Evolutionary conservation across 2,888 invertebrate species (phyloP).

Genomic region (Anthophora plumipes): DNA sequence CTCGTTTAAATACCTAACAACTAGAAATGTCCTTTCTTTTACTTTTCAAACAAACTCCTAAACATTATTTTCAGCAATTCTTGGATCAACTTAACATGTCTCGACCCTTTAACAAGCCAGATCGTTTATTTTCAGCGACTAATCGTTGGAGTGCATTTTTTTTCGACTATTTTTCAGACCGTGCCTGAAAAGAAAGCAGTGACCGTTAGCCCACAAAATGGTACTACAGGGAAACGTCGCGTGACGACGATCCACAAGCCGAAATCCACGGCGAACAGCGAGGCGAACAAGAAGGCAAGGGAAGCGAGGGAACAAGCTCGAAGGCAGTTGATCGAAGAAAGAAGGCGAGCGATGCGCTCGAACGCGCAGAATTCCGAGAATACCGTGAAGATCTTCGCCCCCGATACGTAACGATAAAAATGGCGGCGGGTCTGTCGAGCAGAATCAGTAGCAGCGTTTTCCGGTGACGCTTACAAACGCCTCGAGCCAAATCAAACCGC

Average conservation of each 20-base stretch:
- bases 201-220: constrained; percentile 73
- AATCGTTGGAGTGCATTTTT: not conserved
- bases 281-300: constrained; percentile 85
- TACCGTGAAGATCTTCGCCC: constrained; percentile 82
- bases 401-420: constrained; percentile 81
- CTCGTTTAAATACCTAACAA: not conserved
- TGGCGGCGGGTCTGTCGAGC: constrained; percentile 7
- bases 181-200: constrained; percentile 73
- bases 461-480: constrained; percentile 16
- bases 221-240: constrained; percentile 78
- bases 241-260: constrained; percentile 74
- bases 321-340: constrained; percentile 92
- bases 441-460: constrained; percentile 26
- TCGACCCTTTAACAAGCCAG: not conserved
- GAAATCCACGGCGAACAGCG: constrained; percentile 81
- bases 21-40: not conserved
- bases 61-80: not conserved
- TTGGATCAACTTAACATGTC: not conserved
- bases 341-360: constrained; percentile 87
- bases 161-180: constrained; percentile 61
- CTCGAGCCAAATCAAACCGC: constrained; percentile 51
- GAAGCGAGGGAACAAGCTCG: constrained; percentile 89
- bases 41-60: not conserved
- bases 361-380: constrained; percentile 73
- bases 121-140: not conserved